Evolutionary conservation across 2,113 vertebrate genomes (phyloP).

Genomic region (Vombatus ursinus): DNA sequence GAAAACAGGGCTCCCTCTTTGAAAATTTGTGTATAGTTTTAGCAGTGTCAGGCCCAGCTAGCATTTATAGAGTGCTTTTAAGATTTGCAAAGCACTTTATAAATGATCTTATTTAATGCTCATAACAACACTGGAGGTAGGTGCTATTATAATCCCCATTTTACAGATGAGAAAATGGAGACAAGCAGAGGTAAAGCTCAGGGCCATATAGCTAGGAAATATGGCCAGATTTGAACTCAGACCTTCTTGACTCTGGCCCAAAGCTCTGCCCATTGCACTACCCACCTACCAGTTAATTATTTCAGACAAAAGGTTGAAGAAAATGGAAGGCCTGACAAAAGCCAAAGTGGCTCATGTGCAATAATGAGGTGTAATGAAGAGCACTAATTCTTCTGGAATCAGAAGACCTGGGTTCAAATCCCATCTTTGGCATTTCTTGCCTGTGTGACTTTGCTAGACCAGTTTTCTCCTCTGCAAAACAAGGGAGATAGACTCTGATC

Average conservation of each 20-base stretch:
- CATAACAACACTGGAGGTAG: too few species aligned
- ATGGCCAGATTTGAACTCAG: neutral
- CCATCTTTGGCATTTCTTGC: neutral
- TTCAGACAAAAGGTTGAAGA: neutral
- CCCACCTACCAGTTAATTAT: neutral
- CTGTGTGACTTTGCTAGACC: neutral
- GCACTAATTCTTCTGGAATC: neutral
- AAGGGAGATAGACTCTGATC: neutral
- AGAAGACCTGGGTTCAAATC: too few species aligned
- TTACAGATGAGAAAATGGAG: neutral
- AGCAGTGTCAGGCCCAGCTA: too few species aligned
- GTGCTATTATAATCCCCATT: too few species aligned
- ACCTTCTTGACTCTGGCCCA: neutral
- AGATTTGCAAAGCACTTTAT: too few species aligned
- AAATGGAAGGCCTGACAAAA: neutral
- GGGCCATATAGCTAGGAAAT: neutral
- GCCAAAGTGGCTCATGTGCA: neutral
- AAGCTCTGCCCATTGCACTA: too few species aligned
- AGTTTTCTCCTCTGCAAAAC: neutral
- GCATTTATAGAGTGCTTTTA: too few species aligned
- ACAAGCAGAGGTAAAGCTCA: neutral
- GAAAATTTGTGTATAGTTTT: neutral
- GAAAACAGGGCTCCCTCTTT: constrained; percentile 33
- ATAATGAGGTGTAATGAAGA: neutral
- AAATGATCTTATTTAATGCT: too few species aligned